These are phyloP conservation scores for Acrocephalus arundinaceus DNA, from an alignment of 2,113 vertebrate species.

Conservation along the genomic window DNA sequence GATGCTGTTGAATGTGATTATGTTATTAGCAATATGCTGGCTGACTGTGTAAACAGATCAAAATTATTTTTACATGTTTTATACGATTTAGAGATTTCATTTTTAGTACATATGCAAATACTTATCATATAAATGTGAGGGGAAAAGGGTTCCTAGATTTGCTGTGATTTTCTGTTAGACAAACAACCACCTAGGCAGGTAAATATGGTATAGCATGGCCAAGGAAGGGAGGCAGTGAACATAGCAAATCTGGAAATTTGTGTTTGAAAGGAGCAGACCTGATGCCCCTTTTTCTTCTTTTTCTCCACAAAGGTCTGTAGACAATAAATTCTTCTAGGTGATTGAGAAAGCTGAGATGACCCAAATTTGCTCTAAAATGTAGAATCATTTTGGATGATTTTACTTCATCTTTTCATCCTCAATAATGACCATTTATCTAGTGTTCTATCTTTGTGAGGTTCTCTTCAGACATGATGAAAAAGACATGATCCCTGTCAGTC, in stretches of 20 bases:
- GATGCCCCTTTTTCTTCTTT: not conserved
- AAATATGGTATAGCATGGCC: not conserved
- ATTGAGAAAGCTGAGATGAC: not conserved
- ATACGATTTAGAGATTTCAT: not conserved
- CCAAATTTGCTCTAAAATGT: not conserved
- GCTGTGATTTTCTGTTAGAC: not conserved
- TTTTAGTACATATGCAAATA: conserved; percentile 14
- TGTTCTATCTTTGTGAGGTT: not conserved
- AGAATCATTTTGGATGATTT: not conserved
- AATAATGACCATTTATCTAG: not conserved
- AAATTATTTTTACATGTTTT: not conserved
- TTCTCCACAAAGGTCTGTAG: not conserved
- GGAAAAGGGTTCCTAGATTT: accelerated
- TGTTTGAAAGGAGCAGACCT: not conserved
- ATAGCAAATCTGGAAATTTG: not conserved
- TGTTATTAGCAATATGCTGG: not conserved
- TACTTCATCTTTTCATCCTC: not conserved
- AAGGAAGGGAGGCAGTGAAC: not conserved
- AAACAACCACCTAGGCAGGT: not conserved
- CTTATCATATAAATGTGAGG: not conserved
- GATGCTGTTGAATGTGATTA: not conserved
- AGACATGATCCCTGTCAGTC: not conserved
- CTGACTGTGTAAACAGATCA: not conserved
- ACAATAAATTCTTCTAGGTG: not conserved
- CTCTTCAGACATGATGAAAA: not conserved